Percentiles rank a stretch among this genome's conserved stretches.
Evolutionary conservation across 2,888 invertebrate genomes (phyloP).

Genomic region (Cheilosia vulpina): DNA sequence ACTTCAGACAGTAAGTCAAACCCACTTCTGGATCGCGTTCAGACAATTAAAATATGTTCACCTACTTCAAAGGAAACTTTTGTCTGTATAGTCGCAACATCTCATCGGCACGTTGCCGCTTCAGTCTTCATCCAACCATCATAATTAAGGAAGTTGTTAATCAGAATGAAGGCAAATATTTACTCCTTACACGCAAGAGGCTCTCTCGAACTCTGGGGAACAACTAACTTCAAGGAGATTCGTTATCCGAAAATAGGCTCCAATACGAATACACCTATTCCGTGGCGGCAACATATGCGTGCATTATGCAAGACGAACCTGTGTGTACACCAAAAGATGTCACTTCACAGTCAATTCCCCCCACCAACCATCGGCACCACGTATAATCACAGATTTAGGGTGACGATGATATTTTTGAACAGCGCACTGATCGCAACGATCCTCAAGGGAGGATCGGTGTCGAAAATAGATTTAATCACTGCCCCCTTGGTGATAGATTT

Average conservation of each 20-base stretch:
- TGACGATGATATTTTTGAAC: constrained; percentile 61
- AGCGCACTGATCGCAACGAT: constrained; percentile 16
- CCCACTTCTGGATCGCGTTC: constrained; percentile 40
- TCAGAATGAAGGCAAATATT: constrained; percentile 66
- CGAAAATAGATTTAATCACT: constrained; percentile 66
- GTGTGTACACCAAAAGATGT: constrained; percentile 42
- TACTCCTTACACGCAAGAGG: constrained; percentile 9
- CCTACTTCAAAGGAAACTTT: constrained; percentile 51
- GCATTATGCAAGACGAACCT: constrained; percentile 7
- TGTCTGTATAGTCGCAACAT: not conserved
- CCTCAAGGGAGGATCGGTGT: constrained; percentile 61
- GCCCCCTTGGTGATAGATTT: constrained; percentile 68
- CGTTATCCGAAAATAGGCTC: constrained; percentile 55
- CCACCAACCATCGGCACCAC: not conserved
- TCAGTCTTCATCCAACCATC: not conserved
- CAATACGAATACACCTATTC: not conserved
- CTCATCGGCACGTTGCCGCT: not conserved
- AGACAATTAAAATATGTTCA: constrained; percentile 70
- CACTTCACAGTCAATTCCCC: constrained; percentile 46
- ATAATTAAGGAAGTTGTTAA: constrained; percentile 67
- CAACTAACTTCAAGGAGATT: constrained; percentile 38
- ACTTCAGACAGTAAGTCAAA: constrained; percentile 55
- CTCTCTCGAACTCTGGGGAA: not conserved
- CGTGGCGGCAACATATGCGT: constrained; percentile 23
- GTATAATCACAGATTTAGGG: constrained; percentile 32